Evolutionary conservation across 2,797 vertebrate species (phyloP).

Genomic region (Malurus splendens): DNA sequence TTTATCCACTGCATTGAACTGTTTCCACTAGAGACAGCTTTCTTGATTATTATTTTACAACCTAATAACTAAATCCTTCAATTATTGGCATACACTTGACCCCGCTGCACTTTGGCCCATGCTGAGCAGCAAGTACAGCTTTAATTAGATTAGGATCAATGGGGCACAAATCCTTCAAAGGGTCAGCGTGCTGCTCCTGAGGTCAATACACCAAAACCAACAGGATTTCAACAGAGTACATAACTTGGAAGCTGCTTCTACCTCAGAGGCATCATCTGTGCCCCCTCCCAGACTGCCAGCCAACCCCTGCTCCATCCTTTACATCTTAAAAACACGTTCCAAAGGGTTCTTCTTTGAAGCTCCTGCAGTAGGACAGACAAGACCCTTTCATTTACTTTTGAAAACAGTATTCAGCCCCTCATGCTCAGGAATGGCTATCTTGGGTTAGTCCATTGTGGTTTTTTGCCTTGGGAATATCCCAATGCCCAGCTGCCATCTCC

Average conservation of each 20-base stretch:
- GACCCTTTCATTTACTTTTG: not conserved
- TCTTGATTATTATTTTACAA: not conserved
- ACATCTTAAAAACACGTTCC: not conserved
- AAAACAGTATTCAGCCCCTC: not conserved
- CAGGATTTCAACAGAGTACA: not conserved
- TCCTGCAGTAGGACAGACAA: not conserved
- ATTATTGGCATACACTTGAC: not conserved
- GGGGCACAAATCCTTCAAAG: not conserved
- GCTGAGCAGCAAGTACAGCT: not conserved
- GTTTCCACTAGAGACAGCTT: not conserved
- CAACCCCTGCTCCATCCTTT: accelerated
- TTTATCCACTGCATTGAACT: not conserved
- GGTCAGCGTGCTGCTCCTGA: accelerated
- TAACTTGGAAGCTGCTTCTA: not conserved
- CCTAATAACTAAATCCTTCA: not conserved
- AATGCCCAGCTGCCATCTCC: accelerated
- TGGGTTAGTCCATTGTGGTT: accelerated
- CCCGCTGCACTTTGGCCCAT: not conserved
- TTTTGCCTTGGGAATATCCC: not conserved
- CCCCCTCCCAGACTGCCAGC: not conserved
- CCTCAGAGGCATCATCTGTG: not conserved
- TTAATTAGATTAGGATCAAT: not conserved
- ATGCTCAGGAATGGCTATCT: not conserved
- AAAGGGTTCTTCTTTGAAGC: not conserved
- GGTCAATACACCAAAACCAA: not conserved